phyloP scores from a whole-genome alignment of 2,797 vertebrate genomes.

The Choloepus didactylus region DNA sequence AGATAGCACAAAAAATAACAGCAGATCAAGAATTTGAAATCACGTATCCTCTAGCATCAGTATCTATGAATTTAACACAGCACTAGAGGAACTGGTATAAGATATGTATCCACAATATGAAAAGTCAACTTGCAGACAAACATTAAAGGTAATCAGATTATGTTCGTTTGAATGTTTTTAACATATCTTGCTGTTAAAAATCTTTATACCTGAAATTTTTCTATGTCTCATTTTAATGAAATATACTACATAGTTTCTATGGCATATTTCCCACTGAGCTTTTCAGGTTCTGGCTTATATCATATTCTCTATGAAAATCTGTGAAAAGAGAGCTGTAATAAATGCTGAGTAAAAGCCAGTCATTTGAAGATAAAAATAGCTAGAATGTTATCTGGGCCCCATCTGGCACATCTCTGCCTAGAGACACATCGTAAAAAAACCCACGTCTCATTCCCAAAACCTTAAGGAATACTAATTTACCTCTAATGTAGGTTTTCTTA shows the following conservation, averaged over 20 bases:
- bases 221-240: background rate
- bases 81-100: background rate
- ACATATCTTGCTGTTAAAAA: background rate
- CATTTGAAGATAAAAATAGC: slow-evolving; percentile 30
- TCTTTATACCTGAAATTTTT: background rate
- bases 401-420: background rate
- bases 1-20: background rate
- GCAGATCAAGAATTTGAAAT: background rate
- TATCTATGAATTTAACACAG: background rate
- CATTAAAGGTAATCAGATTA: background rate
- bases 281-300: background rate
- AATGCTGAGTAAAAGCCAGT: background rate
- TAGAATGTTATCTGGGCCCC: background rate
- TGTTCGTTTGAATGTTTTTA: background rate
- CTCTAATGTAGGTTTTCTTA: background rate
- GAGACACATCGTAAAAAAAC: slow-evolving; percentile 32
- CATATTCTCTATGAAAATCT: background rate
- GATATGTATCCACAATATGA: background rate
- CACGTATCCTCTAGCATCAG: background rate
- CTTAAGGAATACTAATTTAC: background rate
- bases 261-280: background rate
- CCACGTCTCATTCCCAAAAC: background rate
- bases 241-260: background rate
- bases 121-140: background rate
- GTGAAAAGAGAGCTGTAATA: background rate